Evolutionary conservation across 2,113 vertebrate species (phyloP).

Genomic region (Mandrillus leucophaeus): DNA sequence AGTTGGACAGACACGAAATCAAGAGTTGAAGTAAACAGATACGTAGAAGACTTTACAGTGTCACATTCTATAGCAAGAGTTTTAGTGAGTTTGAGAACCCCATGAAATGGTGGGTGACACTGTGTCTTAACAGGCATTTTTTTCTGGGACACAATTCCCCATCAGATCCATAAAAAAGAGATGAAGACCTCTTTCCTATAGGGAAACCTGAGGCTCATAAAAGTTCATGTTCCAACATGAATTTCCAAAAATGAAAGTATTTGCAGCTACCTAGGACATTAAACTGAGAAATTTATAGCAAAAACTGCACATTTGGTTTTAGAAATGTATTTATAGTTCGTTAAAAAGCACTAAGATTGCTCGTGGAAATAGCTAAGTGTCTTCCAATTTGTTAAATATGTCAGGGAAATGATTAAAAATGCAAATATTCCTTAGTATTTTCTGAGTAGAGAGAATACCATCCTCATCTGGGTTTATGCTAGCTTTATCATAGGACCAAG

Average conservation of each 20-base stretch:
- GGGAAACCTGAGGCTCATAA: not conserved
- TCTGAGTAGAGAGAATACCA: not conserved
- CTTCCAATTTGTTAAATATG: not conserved
- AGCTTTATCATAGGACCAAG: not conserved
- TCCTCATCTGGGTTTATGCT: not conserved
- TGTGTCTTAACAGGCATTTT: not conserved
- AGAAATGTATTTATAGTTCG: not conserved
- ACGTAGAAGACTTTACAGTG: not conserved
- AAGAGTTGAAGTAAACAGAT: not conserved
- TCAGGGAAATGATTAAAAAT: not conserved
- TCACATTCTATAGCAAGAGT: not conserved
- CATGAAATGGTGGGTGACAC: not conserved
- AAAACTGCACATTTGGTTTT: not conserved
- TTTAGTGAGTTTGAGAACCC: not conserved
- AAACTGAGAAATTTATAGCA: not conserved
- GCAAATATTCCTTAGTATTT: not conserved
- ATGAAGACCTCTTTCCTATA: not conserved
- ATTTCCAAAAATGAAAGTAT: constrained; percentile 28
- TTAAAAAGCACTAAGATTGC: not conserved
- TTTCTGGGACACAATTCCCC: not conserved
- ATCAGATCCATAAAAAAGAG: constrained; percentile 19
- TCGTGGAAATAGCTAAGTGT: not conserved
- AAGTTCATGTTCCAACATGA: constrained; percentile 3
- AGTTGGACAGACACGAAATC: not conserved
- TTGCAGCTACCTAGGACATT: not conserved